Evolutionary conservation across 1,140 invertebrate species (phyloP), one percentile per base, ranked within the genome.

Genomic region (Harlomillsia oculata): DNA sequence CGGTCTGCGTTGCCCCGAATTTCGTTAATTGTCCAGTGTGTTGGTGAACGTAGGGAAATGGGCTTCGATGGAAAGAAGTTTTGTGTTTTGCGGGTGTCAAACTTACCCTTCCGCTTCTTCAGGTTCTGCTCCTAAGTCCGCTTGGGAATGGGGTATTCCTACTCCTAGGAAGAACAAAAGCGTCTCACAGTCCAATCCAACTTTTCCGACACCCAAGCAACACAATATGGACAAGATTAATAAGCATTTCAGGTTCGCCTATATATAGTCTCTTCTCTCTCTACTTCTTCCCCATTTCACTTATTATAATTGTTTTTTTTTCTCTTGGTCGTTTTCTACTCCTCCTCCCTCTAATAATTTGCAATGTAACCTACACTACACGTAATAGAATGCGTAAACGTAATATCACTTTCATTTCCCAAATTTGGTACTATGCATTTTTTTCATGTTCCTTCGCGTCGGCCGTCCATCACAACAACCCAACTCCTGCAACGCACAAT

Each of bases 31-130:
- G 46, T 61, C 53, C 53, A 46, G 48, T 52, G 44, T 32, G 34
- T 40, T 44, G 20, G 8, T 56, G 34, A 32, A 39, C 8, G 2
- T n/a, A 14, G 53, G 21, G 45, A 25, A 16, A 60, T 50, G 58
- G 52, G 53, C 36, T 48, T 53, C 36, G 39, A 57, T 59, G 62
- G 57, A 63, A 52, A 63, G 37, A 46, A 37, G 44, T 40, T 59
- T 37, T 36, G 62, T 63, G 18, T 63, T 63, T 41, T 63, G 62
- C 60, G 62, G 62, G 48, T 63, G 62, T 63, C 62, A 63, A 54
- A 54, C 36, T 16, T 63, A 63, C 52, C 56, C 56, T 5, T 53
- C 56, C 40, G 53, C 37, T 36, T 44, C 30, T 20, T 41, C 40
- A 9, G 28, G 36, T 34, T 20, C 29, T 20, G 45, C 26, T 30